Conservation (phyloP, 2,888 invertebrate species). For the Scotopteryx bipunctaria region DNA sequence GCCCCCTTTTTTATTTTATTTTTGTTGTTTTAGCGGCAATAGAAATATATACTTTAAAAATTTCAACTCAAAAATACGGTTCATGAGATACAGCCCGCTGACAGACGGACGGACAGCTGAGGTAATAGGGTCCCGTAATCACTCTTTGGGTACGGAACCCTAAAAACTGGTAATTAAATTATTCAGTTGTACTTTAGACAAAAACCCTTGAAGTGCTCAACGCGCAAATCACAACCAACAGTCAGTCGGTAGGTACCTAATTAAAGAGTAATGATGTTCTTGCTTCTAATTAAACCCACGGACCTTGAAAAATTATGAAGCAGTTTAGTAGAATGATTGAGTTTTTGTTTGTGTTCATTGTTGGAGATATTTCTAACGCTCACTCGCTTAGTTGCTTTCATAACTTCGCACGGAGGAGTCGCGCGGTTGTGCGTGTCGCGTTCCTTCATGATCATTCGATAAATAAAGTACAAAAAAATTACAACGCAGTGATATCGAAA, state of each 20-base stretch:
- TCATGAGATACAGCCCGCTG: too few species aligned
- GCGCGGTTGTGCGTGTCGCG: slow-evolving; percentile 48
- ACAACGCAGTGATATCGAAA: background rate
- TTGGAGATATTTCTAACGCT: slow-evolving; percentile 64
- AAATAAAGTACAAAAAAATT: background rate
- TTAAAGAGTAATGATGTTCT: slow-evolving; percentile 35
- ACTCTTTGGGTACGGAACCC: background rate
- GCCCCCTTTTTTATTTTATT: too few species aligned
- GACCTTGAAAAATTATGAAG: slow-evolving; percentile 51
- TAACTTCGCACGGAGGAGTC: slow-evolving; percentile 52
- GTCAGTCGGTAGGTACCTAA: slow-evolving; percentile 33
- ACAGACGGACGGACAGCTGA: too few species aligned
- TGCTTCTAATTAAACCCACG: slow-evolving; percentile 42
- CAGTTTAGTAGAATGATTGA: slow-evolving; percentile 45
- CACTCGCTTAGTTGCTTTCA: slow-evolving; percentile 64
- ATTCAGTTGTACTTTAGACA: too few species aligned
- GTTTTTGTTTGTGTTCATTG: slow-evolving; percentile 65
- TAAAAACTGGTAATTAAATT: background rate
- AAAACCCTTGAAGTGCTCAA: slow-evolving; percentile 7
- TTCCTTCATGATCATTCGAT: slow-evolving; percentile 1
- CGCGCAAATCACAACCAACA: slow-evolving; percentile 10
- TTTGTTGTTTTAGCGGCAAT: too few species aligned
- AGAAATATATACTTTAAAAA: too few species aligned
- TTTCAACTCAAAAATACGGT: too few species aligned
- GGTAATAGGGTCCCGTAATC: too few species aligned